Evolutionary conservation across 2,888 invertebrate genomes (phyloP).

Genomic region (Ormyrus labotus): DNA sequence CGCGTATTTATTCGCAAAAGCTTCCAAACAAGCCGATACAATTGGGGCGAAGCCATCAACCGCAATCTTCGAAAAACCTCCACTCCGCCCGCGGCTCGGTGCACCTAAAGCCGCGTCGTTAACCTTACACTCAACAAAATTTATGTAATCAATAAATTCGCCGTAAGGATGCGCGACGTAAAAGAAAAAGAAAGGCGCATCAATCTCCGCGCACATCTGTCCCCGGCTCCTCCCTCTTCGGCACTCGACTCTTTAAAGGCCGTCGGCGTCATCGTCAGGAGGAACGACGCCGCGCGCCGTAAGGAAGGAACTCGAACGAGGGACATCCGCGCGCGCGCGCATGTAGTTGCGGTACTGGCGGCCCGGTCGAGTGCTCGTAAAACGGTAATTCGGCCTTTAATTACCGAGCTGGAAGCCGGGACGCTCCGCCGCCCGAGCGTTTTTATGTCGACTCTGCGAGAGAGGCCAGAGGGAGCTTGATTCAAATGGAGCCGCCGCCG

Average conservation of each 20-base stretch:
- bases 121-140: background rate
- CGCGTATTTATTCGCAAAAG: too few relatives aligned
- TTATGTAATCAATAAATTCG: slow-evolving; percentile 42
- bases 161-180: slow-evolving; percentile 17
- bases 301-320: background rate
- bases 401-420: slow-evolving; percentile 22
- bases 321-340: background rate
- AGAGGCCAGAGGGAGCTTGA: background rate
- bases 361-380: slow-evolving; percentile 36
- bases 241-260: too few relatives aligned
- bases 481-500: slow-evolving; percentile 5
- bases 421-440: background rate
- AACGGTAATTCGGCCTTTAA: slow-evolving; percentile 48
- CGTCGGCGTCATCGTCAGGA: too few relatives aligned
- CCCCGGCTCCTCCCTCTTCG: too few relatives aligned
- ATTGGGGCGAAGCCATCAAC: too few relatives aligned
- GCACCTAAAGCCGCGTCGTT: too few relatives aligned
- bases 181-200: slow-evolving; percentile 19
- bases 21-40: too few relatives aligned
- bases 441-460: slow-evolving; percentile 6
- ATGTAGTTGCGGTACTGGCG: slow-evolving; percentile 9
- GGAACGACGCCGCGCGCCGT: background rate
- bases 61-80: too few relatives aligned
- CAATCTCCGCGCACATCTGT: background rate
- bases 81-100: too few relatives aligned